Evolutionary conservation across 2,888 invertebrate genomes (phyloP).

Genomic region (Mantis religiosa): DNA sequence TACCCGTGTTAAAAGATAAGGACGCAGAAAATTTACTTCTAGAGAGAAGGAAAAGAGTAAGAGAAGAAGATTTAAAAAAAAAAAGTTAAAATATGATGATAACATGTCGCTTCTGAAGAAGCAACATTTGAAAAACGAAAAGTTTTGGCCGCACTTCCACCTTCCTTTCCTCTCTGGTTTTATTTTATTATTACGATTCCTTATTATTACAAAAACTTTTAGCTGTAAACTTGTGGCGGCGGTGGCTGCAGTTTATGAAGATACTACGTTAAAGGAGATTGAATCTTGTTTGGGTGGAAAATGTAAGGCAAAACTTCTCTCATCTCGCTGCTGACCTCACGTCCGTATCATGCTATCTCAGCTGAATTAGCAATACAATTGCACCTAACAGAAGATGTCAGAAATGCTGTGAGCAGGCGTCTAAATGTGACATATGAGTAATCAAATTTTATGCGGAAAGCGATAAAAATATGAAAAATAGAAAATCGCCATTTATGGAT

Average conservation of each 20-base stretch:
- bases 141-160: slow-evolving; percentile 1
- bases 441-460: too few species aligned
- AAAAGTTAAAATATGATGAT: slow-evolving; percentile 25
- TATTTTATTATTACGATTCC: slow-evolving; percentile 17
- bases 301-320: neutral
- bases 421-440: too few species aligned
- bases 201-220: slow-evolving; percentile 15
- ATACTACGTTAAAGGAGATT: slow-evolving; percentile 16
- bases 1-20: slow-evolving; percentile 29
- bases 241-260: neutral
- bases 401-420: too few species aligned
- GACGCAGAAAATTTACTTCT: slow-evolving; percentile 14
- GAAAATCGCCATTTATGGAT: too few species aligned
- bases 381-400: neutral
- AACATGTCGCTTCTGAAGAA: slow-evolving; percentile 23
- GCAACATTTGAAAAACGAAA: slow-evolving; percentile 22
- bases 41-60: neutral
- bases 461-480: too few species aligned
- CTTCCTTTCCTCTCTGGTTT: slow-evolving; percentile 12
- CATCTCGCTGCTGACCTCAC: neutral
- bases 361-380: neutral
- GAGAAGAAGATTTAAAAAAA: neutral
- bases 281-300: slow-evolving; percentile 20
- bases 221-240: slow-evolving; percentile 6
- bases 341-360: neutral